Percentiles rank a stretch among this genome's conserved stretches.
Evolutionary conservation across 2,113 vertebrate species (phyloP).

Genomic region (Lophura nycthemera): DNA sequence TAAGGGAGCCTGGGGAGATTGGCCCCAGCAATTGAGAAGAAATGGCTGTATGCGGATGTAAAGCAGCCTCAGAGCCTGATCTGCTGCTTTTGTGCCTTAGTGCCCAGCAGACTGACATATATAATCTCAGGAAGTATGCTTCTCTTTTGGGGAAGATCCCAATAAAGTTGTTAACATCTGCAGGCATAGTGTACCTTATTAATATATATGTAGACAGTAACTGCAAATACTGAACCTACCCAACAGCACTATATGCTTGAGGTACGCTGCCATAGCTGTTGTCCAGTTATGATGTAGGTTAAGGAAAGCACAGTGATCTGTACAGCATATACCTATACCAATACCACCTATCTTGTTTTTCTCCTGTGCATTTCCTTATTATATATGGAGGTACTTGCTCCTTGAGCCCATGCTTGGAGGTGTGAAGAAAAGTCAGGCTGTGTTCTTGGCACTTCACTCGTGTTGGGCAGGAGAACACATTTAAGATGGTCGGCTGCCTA

Average conservation of each 20-base stretch:
- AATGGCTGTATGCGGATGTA: not conserved
- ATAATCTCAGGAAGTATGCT: not conserved
- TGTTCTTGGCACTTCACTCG: not conserved
- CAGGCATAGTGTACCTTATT: not conserved
- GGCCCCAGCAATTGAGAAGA: not conserved
- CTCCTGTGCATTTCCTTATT: not conserved
- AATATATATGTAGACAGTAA: not conserved
- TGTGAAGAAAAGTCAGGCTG: not conserved
- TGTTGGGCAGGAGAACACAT: not conserved
- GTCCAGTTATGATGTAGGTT: not conserved
- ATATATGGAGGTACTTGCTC: not conserved
- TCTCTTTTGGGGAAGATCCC: not conserved
- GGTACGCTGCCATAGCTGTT: not conserved
- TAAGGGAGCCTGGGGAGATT: not conserved
- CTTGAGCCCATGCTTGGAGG: not conserved
- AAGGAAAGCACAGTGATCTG: not conserved
- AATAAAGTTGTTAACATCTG: not conserved
- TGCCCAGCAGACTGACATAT: not conserved
- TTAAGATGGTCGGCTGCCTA: not conserved
- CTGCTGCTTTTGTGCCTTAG: not conserved
- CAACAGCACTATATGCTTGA: not conserved
- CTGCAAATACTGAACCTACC: not conserved
- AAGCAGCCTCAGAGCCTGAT: not conserved
- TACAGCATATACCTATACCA: not conserved
- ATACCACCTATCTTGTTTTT: not conserved